These are phyloP conservation scores for Acanthosoma haemorrhoidale DNA, from an alignment of 2,888 invertebrate species.

Conservation along the genomic window DNA sequence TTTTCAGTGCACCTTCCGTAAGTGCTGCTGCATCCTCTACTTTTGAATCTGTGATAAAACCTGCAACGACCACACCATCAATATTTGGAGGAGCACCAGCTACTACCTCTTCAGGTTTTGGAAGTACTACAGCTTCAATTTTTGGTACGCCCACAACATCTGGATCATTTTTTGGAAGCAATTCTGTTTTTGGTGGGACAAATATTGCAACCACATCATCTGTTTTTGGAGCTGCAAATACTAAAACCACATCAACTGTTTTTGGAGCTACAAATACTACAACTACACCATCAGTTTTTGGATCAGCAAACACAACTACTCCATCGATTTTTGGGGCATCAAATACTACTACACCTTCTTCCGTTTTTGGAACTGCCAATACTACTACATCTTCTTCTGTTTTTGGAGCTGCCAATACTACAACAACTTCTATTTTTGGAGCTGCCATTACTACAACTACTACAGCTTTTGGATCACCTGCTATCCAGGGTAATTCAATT, in stretches of 20 bases:
- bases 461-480: conserved; percentile 20
- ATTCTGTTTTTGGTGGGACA: conserved; percentile 35
- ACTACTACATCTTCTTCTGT: conserved; percentile 26
- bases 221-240: conserved; percentile 23
- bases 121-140: conserved; percentile 7
- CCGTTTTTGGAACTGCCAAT: conserved; percentile 13
- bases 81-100: conserved; percentile 35
- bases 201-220: conserved; percentile 17
- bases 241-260: conserved; percentile 19
- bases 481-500: not conserved
- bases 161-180: conserved; percentile 21
- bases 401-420: not conserved
- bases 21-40: not conserved
- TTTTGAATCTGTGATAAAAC: not conserved
- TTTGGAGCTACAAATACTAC: conserved; percentile 14
- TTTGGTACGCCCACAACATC: conserved; percentile 29
- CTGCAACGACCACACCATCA: not conserved
- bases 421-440: conserved; percentile 28
- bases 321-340: conserved; percentile 25
- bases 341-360: conserved; percentile 17
- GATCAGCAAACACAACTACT: conserved; percentile 27
- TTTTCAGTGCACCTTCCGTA: not conserved
- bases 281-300: conserved; percentile 30
- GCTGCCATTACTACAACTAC: conserved; percentile 29
- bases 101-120: conserved; percentile 24